phyloP scores from a whole-genome alignment of 92 coral and sea anemone genomes.

The Palythoa heliodiscus region DNA sequence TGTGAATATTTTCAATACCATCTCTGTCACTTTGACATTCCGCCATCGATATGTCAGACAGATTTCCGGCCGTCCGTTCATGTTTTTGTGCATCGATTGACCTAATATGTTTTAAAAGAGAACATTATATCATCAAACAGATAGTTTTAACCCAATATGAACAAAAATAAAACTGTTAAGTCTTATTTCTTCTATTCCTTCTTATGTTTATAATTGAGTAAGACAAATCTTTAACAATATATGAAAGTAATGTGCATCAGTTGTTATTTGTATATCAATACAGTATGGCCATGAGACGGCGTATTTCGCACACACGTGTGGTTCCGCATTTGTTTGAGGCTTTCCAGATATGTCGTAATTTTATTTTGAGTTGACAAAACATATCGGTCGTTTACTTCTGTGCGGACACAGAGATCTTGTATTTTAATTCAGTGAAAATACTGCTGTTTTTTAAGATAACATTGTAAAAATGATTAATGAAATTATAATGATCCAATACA shows the following conservation, averaged over 20 bases:
- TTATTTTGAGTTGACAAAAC: too few species aligned
- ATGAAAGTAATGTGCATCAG: not conserved
- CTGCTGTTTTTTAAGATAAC: too few species aligned
- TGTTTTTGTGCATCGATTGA: slow-evolving; percentile 15
- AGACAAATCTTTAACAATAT: not conserved
- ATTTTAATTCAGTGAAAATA: too few species aligned
- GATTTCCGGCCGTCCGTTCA: slow-evolving; percentile 26
- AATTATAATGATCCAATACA: too few species aligned
- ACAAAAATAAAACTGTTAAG: not conserved
- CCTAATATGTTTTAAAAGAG: slow-evolving; percentile 15
- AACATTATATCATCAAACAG: slow-evolving; percentile 12
- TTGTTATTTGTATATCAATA: not conserved
- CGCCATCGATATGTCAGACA: slow-evolving; percentile 30
- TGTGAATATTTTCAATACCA: slow-evolving; percentile 41
- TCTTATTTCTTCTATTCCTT: not conserved
- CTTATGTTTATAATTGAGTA: not conserved
- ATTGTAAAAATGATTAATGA: too few species aligned
- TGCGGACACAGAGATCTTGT: too few species aligned
- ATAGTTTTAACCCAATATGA: slow-evolving; percentile 4
- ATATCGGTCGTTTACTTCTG: too few species aligned
- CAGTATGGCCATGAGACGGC: not conserved
- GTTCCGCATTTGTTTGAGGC: too few species aligned
- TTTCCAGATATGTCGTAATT: too few species aligned
- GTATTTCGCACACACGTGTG: not conserved
- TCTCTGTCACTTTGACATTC: slow-evolving; percentile 9